Base-by-base conservation (phyloP, 1,140 invertebrate genomes). In the Drosophila ficusphila region DNA sequence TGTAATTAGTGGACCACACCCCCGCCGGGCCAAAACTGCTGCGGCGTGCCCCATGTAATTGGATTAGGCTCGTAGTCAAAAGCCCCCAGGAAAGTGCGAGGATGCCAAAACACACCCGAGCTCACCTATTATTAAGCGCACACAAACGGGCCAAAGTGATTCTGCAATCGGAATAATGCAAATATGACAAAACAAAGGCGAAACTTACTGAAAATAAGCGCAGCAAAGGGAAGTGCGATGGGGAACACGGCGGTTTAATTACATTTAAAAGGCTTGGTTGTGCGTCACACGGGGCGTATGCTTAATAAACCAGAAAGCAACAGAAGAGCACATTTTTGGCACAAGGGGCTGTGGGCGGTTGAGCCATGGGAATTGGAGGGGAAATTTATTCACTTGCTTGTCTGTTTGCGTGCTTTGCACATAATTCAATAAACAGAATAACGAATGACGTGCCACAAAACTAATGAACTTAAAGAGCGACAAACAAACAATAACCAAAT, bases 391-490 rank as follows among this genome's bases (percentile, higher is more conserved):
- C 18, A 31, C 27, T 38, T 58, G 27, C 42, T 49, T 78, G 54
- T 39, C 44, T 60, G 47, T 67, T 53, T 72, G 38, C 44, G 71
- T 70, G 46, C 54, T 53, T 72, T 79, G 62, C 49, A 75, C 58
- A 70, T 82, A 82, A 82, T 78, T 82, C 78, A 82, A 82, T 82
- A 82, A 82, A 69, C 57, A 60, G 41, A 44, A 67, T 83, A 77
- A 82, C 69, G 56, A 82, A 61, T 73, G 56, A 77, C 57, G 74
- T 78, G 78, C 68, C 74, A 54, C 69, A 78, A 48, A 69, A 83
- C 74, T 83, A 82, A 82, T 82, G 74, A 82, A 83, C 68, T 83
- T 60, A 83, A 68, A 64, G 57, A 67, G 67, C 57, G 42, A 36
- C 47, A 69, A 60, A 47, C 46, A 25, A 33, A 70, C 36, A 60